Conservation (phyloP, 2,113 vertebrate species). For the Heterocephalus glaber region DNA sequence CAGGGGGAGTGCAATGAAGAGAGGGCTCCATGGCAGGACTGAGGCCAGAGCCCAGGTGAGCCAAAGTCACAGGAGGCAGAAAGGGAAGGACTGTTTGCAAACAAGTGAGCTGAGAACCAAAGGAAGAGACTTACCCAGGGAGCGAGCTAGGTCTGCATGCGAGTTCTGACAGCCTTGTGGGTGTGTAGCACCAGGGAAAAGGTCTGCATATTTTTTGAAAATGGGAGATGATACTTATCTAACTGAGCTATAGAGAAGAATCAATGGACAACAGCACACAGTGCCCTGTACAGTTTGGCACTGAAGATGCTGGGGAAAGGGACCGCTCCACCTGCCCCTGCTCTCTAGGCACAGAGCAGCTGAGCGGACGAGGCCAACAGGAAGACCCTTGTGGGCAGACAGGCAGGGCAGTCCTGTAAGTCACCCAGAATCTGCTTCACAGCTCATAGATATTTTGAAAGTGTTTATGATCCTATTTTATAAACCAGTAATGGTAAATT, state of each 20-base stretch:
- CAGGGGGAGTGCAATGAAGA: background rate
- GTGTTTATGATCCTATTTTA: slow-evolving; percentile 38
- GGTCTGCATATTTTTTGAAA: slow-evolving; percentile 30
- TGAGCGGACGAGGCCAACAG: background rate
- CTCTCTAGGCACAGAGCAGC: background rate
- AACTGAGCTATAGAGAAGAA: background rate
- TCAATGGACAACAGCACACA: background rate
- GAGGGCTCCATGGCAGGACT: background rate
- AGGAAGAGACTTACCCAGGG: background rate
- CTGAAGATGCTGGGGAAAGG: background rate
- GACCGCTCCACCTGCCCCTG: rapidly evolving
- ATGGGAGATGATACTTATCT: background rate
- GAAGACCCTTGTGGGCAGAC: background rate
- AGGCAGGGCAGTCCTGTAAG: background rate
- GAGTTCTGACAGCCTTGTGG: background rate
- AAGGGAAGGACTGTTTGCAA: background rate
- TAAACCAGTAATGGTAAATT: background rate
- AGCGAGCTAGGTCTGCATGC: background rate
- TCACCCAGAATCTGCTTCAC: background rate
- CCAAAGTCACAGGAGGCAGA: background rate
- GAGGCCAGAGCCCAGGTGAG: background rate
- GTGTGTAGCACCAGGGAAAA: background rate
- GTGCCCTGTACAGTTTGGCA: background rate
- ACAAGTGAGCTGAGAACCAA: background rate
- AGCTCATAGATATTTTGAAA: slow-evolving; percentile 12